phyloP scores from a whole-genome alignment of 2,113 vertebrate species.

The Macroglossus sobrinus region DNA sequence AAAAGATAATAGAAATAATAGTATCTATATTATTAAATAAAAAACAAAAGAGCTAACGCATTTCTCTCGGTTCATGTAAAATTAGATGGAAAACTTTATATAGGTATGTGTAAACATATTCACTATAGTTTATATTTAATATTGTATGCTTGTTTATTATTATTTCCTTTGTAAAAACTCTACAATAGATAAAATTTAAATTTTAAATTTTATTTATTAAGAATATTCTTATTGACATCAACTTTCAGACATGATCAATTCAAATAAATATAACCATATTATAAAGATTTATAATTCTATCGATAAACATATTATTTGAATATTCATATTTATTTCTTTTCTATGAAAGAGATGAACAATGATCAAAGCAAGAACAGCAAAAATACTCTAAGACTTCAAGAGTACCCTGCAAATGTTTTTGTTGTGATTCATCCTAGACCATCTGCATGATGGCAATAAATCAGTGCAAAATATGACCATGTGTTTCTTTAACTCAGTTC shows the following conservation, averaged over 20 bases:
- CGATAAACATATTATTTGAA: not conserved
- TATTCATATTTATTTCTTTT: not conserved
- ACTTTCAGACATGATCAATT: not conserved
- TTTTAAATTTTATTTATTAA: not conserved
- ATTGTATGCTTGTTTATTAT: not conserved
- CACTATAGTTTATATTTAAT: not conserved
- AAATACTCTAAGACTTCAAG: not conserved
- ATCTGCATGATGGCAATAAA: slow-evolving; percentile 24
- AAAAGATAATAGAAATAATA: not conserved
- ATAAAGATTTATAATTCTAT: not conserved
- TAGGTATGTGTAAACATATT: not conserved
- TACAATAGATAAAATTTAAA: not conserved
- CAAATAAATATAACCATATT: not conserved
- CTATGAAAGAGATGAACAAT: not conserved
- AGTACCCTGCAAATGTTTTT: not conserved
- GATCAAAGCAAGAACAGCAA: not conserved
- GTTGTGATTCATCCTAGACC: not conserved
- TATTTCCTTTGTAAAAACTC: not conserved
- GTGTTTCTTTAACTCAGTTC: not conserved
- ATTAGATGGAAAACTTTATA: not conserved
- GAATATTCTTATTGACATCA: not conserved
- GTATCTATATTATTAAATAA: not conserved
- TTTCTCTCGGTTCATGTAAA: not conserved
- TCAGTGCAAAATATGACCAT: slow-evolving; percentile 22
- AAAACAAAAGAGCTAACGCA: not conserved